These are phyloP conservation scores for Drosophila meridionalis DNA, from an alignment of 2,888 invertebrate genomes.

Conservation along the genomic window DNA sequence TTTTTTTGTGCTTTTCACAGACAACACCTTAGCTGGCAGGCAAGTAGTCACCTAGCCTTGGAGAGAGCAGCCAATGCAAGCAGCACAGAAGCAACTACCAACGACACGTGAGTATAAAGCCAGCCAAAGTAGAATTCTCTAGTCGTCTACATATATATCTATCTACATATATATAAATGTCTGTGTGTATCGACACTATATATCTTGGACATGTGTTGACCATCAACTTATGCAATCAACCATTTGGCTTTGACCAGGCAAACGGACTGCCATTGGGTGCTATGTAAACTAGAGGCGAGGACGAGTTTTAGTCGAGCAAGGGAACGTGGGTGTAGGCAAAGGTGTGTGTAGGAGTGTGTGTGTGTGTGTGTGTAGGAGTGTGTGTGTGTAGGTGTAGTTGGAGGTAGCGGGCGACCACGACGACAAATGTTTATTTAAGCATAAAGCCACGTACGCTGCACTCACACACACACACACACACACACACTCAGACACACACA, in stretches of 20 bases:
- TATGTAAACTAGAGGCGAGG: slow-evolving; percentile 64
- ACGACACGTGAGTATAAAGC: slow-evolving; percentile 66
- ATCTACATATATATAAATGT: slow-evolving; percentile 5
- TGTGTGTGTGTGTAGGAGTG: background rate
- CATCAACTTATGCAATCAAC: slow-evolving; percentile 80
- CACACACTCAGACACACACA: slow-evolving; percentile 18
- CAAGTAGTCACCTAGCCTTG: slow-evolving; percentile 49
- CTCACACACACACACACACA: slow-evolving; percentile 39
- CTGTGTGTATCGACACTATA: slow-evolving; percentile 53
- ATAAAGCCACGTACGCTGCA: slow-evolving; percentile 75
- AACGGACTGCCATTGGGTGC: slow-evolving; percentile 69
- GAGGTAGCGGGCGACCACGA: slow-evolving; percentile 27
- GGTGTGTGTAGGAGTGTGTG: background rate
- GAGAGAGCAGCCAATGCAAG: slow-evolving; percentile 69
- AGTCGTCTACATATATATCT: slow-evolving; percentile 1
- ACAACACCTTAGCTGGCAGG: slow-evolving; percentile 27
- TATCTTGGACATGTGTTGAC: slow-evolving; percentile 79
- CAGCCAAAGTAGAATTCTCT: slow-evolving; percentile 7
- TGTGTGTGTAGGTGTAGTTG: background rate
- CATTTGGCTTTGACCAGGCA: slow-evolving; percentile 77
- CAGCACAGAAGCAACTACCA: slow-evolving; percentile 69
- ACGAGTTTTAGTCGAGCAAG: slow-evolving; percentile 5
- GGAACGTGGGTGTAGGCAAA: background rate
- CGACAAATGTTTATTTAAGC: slow-evolving; percentile 78
- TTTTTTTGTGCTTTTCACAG: slow-evolving; percentile 20